These are phyloP conservation scores for Ammospiza maritima DNA, from an alignment of 2,797 vertebrate genomes.

Conservation along the genomic window DNA sequence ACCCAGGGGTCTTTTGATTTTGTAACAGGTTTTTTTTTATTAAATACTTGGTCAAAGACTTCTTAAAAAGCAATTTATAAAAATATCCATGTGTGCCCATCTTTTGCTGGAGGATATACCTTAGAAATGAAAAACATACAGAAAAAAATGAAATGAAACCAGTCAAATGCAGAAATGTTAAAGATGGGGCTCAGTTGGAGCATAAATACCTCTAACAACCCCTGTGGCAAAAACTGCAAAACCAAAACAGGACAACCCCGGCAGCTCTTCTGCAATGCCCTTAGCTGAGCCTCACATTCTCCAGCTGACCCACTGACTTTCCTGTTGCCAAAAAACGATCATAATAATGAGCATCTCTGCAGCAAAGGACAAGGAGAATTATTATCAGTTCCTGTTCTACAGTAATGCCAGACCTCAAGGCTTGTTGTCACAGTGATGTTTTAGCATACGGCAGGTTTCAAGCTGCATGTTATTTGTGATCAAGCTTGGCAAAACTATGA, in stretches of 20 bases:
- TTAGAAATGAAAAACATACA: conserved; percentile 27
- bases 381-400: conserved; percentile 19
- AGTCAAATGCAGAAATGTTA: neutral
- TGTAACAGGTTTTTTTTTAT: neutral
- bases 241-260: neutral
- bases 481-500: neutral
- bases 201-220: neutral
- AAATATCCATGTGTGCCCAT: neutral
- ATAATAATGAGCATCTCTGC: neutral
- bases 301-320: conserved; percentile 13
- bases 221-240: neutral
- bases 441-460: conserved; percentile 2
- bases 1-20: conserved; percentile 2
- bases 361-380: conserved; percentile 28
- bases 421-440: conserved; percentile 18
- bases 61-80: conserved; percentile 19
- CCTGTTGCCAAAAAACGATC: neutral
- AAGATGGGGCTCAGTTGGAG: neutral
- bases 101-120: neutral
- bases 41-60: conserved; percentile 11
- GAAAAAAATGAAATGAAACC: neutral
- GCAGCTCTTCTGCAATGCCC: neutral
- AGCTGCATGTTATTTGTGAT: neutral
- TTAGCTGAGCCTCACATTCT: neutral
- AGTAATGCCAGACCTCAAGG: neutral